Evolutionary conservation across 2,113 vertebrate genomes (phyloP), one percentile per base, ranked within the genome.

Genomic region (Spheniscus mendiculus): DNA sequence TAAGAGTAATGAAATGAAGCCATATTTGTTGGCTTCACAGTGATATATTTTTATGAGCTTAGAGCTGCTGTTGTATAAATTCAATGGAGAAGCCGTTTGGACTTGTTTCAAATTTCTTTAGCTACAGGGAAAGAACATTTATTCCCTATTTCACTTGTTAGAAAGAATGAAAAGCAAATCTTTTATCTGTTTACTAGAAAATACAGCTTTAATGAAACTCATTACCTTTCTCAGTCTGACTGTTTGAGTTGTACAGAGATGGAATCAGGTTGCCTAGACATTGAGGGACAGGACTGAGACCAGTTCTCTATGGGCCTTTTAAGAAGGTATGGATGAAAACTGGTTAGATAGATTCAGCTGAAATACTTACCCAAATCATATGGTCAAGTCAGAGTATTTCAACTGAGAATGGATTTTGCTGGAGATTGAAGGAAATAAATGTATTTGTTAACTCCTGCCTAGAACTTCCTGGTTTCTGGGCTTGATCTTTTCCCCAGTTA

Each of bases 21-120:
- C 78, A 66, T 96, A 93, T 96, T 97, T 97, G 89, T 88, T 91
- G 93, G 84, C 83, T 96, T 94, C 91, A 94, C 66, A 93, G 74
- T 96, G 96, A 97, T 96, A 90, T 90, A 97, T 94, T 96, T 97
- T 97, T 97, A 97, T 92, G 88, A 96, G 83, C 86, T 92, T 88
- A 67, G 83, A 94, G 80, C 53, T 94, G 65, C 70, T 92, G 83
- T 83, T 92, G 66, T 97, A 73, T 94, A 96, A 96, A 97, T 97
- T 97, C 93, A 97, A 89, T 90, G 96, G 76, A 96, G 69, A 95
- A 97, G 80, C 90, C 93, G 72, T 94, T 97, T 96, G 94, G 94
- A 97, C 70, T 95, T 95, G 94, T 93, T 97, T 97, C 96, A 97
- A 10, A 89, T 96, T 96, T 95, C 90, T 95, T 83, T 94, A 94